Conservation (phyloP, 2,797 vertebrate genomes). For the Cyprinodon diabolis region DNA sequence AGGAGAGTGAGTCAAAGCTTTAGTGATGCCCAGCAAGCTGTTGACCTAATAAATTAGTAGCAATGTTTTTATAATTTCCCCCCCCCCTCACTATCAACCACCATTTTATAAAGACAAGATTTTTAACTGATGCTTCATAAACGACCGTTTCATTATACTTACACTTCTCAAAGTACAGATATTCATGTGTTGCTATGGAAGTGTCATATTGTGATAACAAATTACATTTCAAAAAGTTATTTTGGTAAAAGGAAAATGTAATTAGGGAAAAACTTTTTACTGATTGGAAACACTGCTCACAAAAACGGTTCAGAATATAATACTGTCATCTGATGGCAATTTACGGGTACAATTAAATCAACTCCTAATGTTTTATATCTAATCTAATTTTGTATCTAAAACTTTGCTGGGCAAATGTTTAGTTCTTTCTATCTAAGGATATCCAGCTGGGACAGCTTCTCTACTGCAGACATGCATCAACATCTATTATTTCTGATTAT, state of each 20-base stretch:
- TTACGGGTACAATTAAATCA: too few relatives aligned
- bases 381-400: too few relatives aligned
- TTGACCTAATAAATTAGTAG: constrained; percentile 8
- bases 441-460: too few relatives aligned
- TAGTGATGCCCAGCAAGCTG: background rate
- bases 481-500: too few relatives aligned
- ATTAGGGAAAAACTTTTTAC: background rate
- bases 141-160: constrained; percentile 8
- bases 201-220: background rate
- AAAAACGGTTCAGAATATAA: background rate
- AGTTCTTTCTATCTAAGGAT: too few relatives aligned
- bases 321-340: too few relatives aligned
- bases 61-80: background rate
- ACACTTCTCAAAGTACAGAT: background rate
- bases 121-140: constrained; percentile 20
- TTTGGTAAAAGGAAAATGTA: background rate
- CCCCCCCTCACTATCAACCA: background rate
- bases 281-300: too few relatives aligned
- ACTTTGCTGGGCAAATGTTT: too few relatives aligned
- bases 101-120: background rate
- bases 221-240: background rate
- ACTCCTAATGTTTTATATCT: too few relatives aligned
- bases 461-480: too few relatives aligned
- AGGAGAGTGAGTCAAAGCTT: constrained; percentile 15
- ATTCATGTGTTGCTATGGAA: too few relatives aligned